These are phyloP conservation scores for Formica exsecta DNA, from an alignment of 1,140 invertebrate species.

Conservation along the genomic window DNA sequence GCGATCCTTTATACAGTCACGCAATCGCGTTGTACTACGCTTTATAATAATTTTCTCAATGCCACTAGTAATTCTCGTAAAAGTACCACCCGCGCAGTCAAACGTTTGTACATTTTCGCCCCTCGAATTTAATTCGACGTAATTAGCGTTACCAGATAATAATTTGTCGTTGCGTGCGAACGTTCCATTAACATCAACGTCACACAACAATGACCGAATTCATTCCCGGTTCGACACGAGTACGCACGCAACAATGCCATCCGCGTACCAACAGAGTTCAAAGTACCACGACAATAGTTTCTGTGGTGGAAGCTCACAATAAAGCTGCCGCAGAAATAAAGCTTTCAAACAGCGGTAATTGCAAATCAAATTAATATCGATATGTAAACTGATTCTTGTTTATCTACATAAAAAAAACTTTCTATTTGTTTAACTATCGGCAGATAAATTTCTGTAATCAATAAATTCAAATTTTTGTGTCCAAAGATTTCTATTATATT, in stretches of 20 bases:
- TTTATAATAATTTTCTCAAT: slow-evolving; percentile 28
- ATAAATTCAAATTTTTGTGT: too few relatives aligned
- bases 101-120: not conserved
- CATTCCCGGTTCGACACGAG: slow-evolving; percentile 60
- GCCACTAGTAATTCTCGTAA: not conserved
- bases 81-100: not conserved
- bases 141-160: slow-evolving; percentile 54
- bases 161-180: slow-evolving; percentile 63
- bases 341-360: slow-evolving; percentile 19
- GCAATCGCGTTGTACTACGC: not conserved
- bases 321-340: slow-evolving; percentile 35
- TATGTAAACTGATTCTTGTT: not conserved
- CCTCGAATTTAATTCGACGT: slow-evolving; percentile 17
- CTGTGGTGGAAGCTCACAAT: slow-evolving; percentile 28
- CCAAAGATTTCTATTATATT: too few relatives aligned
- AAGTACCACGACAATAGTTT: slow-evolving; percentile 64
- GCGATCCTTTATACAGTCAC: not conserved
- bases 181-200: slow-evolving; percentile 67
- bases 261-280: slow-evolving; percentile 63
- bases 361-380: not conserved
- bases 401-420: not conserved
- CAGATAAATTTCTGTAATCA: too few relatives aligned
- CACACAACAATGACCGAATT: slow-evolving; percentile 67
- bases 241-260: slow-evolving; percentile 71
- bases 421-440: not conserved